phyloP scores from a whole-genome alignment of 2,113 vertebrate species.

The Procapra przewalskii region DNA sequence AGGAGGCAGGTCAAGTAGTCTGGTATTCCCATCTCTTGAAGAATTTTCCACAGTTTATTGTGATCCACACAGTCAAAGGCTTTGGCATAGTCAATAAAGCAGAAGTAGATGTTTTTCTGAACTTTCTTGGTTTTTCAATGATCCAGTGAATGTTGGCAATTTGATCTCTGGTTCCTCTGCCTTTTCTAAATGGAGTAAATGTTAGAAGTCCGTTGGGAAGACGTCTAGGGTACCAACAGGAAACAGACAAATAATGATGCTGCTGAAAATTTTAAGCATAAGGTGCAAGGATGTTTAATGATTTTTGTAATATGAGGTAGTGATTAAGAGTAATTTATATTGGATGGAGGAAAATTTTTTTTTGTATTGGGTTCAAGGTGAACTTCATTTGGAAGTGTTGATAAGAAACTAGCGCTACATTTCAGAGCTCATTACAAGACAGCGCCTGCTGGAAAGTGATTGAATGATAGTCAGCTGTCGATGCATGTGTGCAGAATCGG shows the following conservation, averaged over 20 bases:
- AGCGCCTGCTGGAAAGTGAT: not conserved
- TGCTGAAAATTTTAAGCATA: not conserved
- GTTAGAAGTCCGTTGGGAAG: not conserved
- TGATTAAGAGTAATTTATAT: not conserved
- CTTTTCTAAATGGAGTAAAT: not conserved
- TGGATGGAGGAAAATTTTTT: not conserved
- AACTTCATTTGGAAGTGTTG: not conserved
- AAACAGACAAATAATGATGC: not conserved
- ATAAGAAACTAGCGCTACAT: not conserved
- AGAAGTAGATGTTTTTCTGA: too few relatives aligned
- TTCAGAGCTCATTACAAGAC: not conserved
- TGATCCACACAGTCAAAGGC: too few relatives aligned
- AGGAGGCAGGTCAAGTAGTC: too few relatives aligned
- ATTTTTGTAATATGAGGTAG: not conserved
- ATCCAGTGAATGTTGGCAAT: too few relatives aligned
- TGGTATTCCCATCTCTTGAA: too few relatives aligned
- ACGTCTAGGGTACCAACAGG: not conserved
- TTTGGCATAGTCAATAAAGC: too few relatives aligned
- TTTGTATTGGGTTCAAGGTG: not conserved
- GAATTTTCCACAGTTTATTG: too few relatives aligned
- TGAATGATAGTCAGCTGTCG: not conserved
- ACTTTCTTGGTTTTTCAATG: too few relatives aligned
- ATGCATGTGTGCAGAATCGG: rapidly evolving
- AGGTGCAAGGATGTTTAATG: not conserved
- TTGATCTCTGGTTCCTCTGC: too few relatives aligned